These are phyloP conservation scores for Drosophila longiperda DNA, from an alignment of 2,888 invertebrate genomes.

Conservation along the genomic window DNA sequence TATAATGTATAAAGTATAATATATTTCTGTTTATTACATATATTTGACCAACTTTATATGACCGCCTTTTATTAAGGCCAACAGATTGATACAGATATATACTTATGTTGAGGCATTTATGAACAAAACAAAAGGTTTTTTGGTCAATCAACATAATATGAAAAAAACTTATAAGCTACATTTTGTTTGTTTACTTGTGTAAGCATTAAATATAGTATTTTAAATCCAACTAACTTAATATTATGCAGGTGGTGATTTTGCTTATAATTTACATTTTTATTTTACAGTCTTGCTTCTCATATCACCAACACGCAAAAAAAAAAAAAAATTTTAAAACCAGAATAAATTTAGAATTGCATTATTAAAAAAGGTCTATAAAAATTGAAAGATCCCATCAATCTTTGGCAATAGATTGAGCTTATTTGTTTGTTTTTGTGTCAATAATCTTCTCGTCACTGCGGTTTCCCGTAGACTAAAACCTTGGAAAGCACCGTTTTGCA, in stretches of 20 bases:
- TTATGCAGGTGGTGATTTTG: not conserved
- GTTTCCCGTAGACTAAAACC: conserved; percentile 68
- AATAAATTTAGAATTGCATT: not conserved
- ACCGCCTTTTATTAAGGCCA: not conserved
- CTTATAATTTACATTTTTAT: not conserved
- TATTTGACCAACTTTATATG: not conserved
- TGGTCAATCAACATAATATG: not conserved
- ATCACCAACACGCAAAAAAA: not conserved
- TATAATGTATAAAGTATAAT: not conserved
- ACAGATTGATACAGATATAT: not conserved
- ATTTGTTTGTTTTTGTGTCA: not conserved
- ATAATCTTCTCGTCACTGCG: not conserved
- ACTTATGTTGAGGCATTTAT: not conserved
- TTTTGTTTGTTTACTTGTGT: not conserved
- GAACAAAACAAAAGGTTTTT: not conserved
- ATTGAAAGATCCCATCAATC: not conserved
- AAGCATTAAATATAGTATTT: not conserved
- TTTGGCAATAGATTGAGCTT: not conserved
- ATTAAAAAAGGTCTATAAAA: not conserved
- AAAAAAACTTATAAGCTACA: not conserved
- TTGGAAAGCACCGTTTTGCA: conserved; percentile 83
- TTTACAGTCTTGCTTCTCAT: conserved; percentile 6
- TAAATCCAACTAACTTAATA: not conserved
- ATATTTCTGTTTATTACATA: not conserved
- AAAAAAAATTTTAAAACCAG: not conserved